Base-by-base conservation (phyloP, 2,888 invertebrate genomes). In the Cistogaster globosa region DNA sequence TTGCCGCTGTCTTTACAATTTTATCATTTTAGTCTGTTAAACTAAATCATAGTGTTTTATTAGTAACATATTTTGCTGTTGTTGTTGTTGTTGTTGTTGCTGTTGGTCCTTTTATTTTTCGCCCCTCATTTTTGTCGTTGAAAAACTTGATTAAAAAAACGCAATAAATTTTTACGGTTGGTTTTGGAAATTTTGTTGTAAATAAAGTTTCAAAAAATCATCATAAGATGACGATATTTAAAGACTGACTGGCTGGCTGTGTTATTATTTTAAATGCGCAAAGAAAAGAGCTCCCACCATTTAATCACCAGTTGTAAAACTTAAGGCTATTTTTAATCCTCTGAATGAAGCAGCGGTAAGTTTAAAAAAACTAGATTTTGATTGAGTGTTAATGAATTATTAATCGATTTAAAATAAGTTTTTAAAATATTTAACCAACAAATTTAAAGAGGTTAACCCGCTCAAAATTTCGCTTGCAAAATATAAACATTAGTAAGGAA, bases 41-140 rank as follows among this genome's bases (percentile, higher is more conserved):
- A 84, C 60, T 85, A 81, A 78, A 85, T 81, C 77, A 74, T 67
- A 68, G 81, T 63, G 62, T 85, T 81, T 77, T 81, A 81, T 71
- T 81, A 63, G 77, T 68, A 71, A 77, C 71, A 72, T 74, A 72
- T 74, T 65, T 79, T 38, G 75, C 18, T 68, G 42, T 72, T 48
- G 53, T 32, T 32, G 32, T 7, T 36, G 14, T 58, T 69, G 22
- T 55, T 45, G 22, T 51, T 58, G 4, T 11, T 42, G 12, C 4
- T 32, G 9, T 38, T 63, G 60, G 45, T 62, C 45, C 38, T 53
- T 48, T 67, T 57, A 22, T 68, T 77, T 63, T 76, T 69, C n/a
- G 36, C 65, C 51, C 62, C 67, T 57, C 55, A 75, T 69, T 75
- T 58, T 72, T 12, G 4, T 32, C 12, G 16, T n/a, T 60, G 32